A percentile compares a stretch with the other conserved stretches of the same genome.
phyloP scores from a whole-genome alignment of 2,797 vertebrate genomes.

The Ctenopoma kingsleyae region DNA sequence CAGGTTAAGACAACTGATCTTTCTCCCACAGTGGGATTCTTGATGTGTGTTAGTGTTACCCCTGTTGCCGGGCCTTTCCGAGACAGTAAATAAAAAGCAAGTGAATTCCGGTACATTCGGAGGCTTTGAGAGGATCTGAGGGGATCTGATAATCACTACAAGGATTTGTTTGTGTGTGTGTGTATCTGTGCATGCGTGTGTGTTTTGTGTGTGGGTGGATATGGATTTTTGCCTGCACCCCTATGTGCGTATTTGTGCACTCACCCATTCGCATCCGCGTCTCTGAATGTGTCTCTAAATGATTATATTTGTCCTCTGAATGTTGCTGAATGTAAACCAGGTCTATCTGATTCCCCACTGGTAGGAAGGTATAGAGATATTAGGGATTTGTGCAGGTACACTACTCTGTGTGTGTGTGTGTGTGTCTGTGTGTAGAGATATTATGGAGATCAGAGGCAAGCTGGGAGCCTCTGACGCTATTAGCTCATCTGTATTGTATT shows the following conservation, averaged over 20 bases:
- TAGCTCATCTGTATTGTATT: conserved; percentile 82
- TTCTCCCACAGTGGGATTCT: background rate
- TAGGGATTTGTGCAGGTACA: conserved; percentile 69
- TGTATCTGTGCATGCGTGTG: conserved; percentile 28
- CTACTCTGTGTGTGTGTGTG: conserved; percentile 18
- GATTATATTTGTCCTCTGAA: conserved; percentile 74
- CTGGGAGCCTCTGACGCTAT: conserved; percentile 79
- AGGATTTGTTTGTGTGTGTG: conserved; percentile 86
- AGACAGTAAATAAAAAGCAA: conserved; percentile 97
- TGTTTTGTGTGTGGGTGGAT: background rate
- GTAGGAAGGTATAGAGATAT: conserved; percentile 64
- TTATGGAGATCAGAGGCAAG: conserved; percentile 77
- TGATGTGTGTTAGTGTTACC: background rate
- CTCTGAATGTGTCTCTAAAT: conserved; percentile 61
- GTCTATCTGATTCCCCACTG: conserved; percentile 68
- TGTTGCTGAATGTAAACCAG: conserved; percentile 76
- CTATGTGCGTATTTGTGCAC: conserved; percentile 13
- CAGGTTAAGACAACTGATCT: background rate
- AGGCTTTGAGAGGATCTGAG: conserved; percentile 93
- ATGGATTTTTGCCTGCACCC: conserved; percentile 1
- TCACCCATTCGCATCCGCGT: conserved; percentile 13
- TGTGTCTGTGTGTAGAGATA: conserved; percentile 41
- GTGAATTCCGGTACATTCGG: conserved; percentile 94
- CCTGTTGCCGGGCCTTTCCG: conserved; percentile 77
- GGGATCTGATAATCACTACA: conserved; percentile 94